A percentile compares a stretch with the other conserved stretches of the same genome.
Conservation (phyloP, 2,888 invertebrate genomes). For the Ischnura elegans region DNA sequence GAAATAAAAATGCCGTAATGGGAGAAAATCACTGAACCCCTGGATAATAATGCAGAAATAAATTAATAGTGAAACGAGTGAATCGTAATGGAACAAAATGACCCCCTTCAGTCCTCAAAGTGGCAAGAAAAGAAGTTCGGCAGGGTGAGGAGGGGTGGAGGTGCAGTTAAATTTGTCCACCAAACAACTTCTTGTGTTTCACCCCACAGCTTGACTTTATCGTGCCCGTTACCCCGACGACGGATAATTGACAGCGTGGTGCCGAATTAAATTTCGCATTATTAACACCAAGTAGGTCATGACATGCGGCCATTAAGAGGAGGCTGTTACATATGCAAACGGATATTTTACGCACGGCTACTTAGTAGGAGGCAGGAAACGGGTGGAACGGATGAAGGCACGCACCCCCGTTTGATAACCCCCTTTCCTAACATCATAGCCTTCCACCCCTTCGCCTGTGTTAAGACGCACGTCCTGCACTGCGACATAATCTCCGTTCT, state of each 20-base stretch:
- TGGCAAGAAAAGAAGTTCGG: background rate
- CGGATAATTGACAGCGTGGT: conserved; percentile 15
- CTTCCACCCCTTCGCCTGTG: background rate
- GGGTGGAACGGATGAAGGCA: background rate
- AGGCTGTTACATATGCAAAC: conserved; percentile 5
- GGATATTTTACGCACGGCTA: background rate
- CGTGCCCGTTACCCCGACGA: background rate
- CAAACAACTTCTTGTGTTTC: background rate
- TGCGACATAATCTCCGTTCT: too few relatives aligned
- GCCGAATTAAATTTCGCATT: background rate
- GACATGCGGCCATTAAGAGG: conserved; percentile 6
- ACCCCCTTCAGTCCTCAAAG: too few relatives aligned
- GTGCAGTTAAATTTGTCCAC: background rate
- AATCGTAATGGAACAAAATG: too few relatives aligned
- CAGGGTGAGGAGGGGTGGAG: background rate
- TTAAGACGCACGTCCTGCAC: too few relatives aligned
- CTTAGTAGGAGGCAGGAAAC: background rate
- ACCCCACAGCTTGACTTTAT: too few relatives aligned
- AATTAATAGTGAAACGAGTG: too few relatives aligned
- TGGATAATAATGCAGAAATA: too few relatives aligned
- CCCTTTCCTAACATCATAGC: background rate
- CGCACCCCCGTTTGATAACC: background rate
- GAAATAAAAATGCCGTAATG: too few relatives aligned
- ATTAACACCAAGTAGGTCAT: background rate
- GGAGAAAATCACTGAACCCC: too few relatives aligned